These are phyloP conservation scores for Limnephilus rhombicus DNA, from an alignment of 2,888 invertebrate genomes.

Conservation along the genomic window DNA sequence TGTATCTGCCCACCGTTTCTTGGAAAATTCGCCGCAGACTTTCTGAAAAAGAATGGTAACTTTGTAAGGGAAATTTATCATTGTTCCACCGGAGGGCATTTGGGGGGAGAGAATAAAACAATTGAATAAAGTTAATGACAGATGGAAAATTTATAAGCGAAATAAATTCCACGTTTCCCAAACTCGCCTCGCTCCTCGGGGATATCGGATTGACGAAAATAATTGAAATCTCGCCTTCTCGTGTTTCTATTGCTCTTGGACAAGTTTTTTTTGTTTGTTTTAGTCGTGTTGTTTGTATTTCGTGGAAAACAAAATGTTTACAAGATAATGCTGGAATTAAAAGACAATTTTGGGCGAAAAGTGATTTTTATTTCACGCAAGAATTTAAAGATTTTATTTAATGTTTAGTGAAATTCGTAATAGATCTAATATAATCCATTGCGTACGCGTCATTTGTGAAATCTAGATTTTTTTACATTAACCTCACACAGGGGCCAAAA, in stretches of 20 bases:
- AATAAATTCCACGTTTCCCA: conserved; percentile 8
- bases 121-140: conserved; percentile 36
- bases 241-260: background rate
- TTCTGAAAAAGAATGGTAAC: conserved; percentile 8
- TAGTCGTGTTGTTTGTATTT: background rate
- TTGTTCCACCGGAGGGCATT: background rate
- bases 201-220: conserved; percentile 27
- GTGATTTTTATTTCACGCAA: background rate
- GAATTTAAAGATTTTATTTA: too few species aligned
- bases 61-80: conserved; percentile 30
- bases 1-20: background rate
- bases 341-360: background rate
- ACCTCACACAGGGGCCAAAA: too few species aligned
- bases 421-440: too few species aligned
- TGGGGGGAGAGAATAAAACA: background rate
- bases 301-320: background rate
- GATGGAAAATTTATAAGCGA: conserved; percentile 28
- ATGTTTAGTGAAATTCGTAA: too few species aligned
- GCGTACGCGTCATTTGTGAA: too few species aligned
- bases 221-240: conserved; percentile 4
- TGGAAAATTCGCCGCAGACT: background rate
- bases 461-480: too few species aligned
- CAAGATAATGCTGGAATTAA: background rate
- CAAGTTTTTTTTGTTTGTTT: background rate
- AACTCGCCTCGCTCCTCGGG: background rate